Base-by-base conservation (phyloP, 1,140 invertebrate genomes). In the Stegodyphus dumicola region DNA sequence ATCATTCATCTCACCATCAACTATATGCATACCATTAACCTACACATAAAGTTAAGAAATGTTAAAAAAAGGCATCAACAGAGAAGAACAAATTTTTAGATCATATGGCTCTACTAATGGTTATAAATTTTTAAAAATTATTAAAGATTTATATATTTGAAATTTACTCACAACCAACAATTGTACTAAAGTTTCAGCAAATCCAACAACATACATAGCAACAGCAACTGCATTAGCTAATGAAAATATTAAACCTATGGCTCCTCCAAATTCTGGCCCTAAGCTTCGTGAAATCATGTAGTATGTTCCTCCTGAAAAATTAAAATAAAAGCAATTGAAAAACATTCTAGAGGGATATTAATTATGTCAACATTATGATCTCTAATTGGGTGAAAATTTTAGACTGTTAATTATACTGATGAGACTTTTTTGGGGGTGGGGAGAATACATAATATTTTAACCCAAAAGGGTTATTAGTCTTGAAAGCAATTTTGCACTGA, bases 201-300 rank as follows among this genome's bases (percentile, higher is more conserved):
- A 93, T 13, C 93, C 93, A 4, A 94, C 93, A 17, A 89, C 90
- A 89, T 93, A 93, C 92, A 94, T 93, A 9, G 93, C 91, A 17
- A 93, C 92, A 74, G 93, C 93, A 13, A 94, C 91, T 18, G 93
- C 92, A 89, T 94, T 94, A 18, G 93, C 93, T 51, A 94, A 87
- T 54, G 93, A 93, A 88, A 94, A 94, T 85, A 94, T 92, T 6
- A 94, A 86, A 5, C 93, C 93, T 83, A 94, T 94, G 70, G 93
- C 92, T 77, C 93, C 93, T 86, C 93, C 93, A 90, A 93, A 94
- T 89, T 94, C 93, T 13, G 93, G 93, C 11, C 93, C 93, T 15
- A 94, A 89, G 87, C 93, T 93, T 51, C 93, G 90, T 6, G 92
- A 93, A 88, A 93, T 93, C 91, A 94, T 92, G 90, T 93, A 93